Conservation (phyloP, 2,113 vertebrate genomes). For the Cardinalis cardinalis region DNA sequence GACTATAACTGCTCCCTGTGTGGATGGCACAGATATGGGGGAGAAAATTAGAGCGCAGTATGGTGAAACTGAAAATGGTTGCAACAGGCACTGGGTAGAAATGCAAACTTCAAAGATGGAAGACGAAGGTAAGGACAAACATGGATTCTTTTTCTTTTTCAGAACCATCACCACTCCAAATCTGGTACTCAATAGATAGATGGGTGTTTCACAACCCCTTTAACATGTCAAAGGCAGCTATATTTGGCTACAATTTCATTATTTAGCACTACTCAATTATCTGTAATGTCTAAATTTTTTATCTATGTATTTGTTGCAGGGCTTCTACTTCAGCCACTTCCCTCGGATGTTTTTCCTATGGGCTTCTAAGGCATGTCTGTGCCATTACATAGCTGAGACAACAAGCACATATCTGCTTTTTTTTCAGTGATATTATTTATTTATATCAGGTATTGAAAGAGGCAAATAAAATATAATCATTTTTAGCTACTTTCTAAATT, state of each 20-base stretch:
- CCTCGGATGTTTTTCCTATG: accelerated
- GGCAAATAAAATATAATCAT: not conserved
- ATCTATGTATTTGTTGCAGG: not conserved
- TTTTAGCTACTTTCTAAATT: not conserved
- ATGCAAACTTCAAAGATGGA: not conserved
- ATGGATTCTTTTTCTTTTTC: not conserved
- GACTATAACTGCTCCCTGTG: not conserved
- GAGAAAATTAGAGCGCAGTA: not conserved
- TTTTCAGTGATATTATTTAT: not conserved
- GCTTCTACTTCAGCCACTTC: not conserved
- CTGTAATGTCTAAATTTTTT: not conserved
- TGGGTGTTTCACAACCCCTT: not conserved
- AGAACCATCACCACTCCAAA: not conserved
- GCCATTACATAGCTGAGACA: not conserved
- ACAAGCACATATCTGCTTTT: not conserved
- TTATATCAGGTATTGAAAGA: not conserved
- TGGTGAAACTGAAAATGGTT: not conserved
- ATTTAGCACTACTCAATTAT: not conserved
- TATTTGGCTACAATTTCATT: not conserved
- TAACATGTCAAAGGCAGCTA: not conserved
- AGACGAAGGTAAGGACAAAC: slow-evolving; percentile 2
- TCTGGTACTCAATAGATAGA: not conserved
- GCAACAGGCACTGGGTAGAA: not conserved
- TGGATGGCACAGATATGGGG: not conserved
- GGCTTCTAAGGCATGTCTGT: not conserved